Base-by-base conservation (phyloP, 2,113 vertebrate species). In the Piaya cayana region DNA sequence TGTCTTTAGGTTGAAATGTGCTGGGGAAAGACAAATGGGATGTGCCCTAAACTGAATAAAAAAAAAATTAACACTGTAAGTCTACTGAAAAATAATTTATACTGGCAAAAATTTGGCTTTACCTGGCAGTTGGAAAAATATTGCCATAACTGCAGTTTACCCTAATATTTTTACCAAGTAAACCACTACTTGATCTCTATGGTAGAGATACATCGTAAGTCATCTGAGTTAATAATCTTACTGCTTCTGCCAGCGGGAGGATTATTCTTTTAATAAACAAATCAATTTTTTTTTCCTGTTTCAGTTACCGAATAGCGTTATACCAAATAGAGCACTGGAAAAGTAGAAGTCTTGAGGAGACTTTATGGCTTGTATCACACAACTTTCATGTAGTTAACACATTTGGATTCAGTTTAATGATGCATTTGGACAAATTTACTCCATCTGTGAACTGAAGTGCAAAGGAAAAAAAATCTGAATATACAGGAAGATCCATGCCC, bases 1-100 rank as follows among this genome's bases (percentile, higher is more conserved):
- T 43, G 36, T 15, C 34, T 53, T 34, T 8, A 82, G 27, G 12
- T 14, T n/a, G 34, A 47, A 60, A 77, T 36, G 7, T 45, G 21
- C 21, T 25, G 8, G 9, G 20, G 7, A 17, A 69, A 76, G 86
- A 21, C 15, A 88, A 50, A 2, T n/a, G 23, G 12, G 11, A 56
- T 1, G 1, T 47, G 5, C 2, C 21, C 6, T 25, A 11, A 45
- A 26, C 1, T 9, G 3, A 3, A 34, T 8, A 17, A 5, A 8
- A 37, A 36, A n/a, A 22, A 27, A 8, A 19, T 19, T 11, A 32
- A 20, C 16, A 56, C 14, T 4, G 27, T 45, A 84, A 65, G 70
- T 89, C 25, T 91, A 43, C 19, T 78, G 36, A 47, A 71, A 79
- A 42, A 49, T 58, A 2, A 92, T 63, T 83, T 49, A 42, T 29